Conservation (phyloP, 2,888 invertebrate genomes). For the Nymphalis c-album region DNA sequence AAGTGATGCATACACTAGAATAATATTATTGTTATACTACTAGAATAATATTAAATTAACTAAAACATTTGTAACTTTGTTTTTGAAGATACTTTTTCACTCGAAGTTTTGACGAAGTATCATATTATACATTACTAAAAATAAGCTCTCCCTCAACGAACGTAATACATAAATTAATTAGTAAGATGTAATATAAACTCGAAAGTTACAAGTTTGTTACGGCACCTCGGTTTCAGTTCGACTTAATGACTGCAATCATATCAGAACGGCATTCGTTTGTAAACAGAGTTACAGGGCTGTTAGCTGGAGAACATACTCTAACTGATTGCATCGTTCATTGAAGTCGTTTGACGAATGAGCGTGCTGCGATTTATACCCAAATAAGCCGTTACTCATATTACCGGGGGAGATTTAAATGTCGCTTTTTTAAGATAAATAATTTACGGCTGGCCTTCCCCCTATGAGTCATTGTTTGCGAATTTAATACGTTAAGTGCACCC, state of each 20-base stretch:
- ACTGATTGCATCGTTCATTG: conserved; percentile 72
- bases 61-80: no score
- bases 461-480: conserved; percentile 71
- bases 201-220: conserved; percentile 6
- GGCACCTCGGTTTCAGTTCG: conserved; percentile 12
- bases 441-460: conserved; percentile 52
- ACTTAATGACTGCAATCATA: conserved; percentile 43
- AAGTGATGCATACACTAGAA: not conserved
- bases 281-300: conserved; percentile 50
- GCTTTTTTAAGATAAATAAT: conserved; percentile 72
- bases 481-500: conserved; percentile 75
- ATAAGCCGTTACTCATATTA: conserved; percentile 73
- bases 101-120: conserved; percentile 4
- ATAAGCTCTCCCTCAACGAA: conserved; percentile 6
- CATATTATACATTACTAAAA: not conserved
- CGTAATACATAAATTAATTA: conserved; percentile 14
- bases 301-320: conserved; percentile 67
- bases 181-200: conserved; percentile 12
- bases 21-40: not conserved
- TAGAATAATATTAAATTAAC: not conserved
- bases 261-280: conserved; percentile 46
- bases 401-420: conserved; percentile 70
- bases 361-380: conserved; percentile 61
- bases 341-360: conserved; percentile 64
- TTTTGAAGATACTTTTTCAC: not conserved